Conservation (phyloP, 2,888 invertebrate genomes). For the Notocelia uddmanniana region DNA sequence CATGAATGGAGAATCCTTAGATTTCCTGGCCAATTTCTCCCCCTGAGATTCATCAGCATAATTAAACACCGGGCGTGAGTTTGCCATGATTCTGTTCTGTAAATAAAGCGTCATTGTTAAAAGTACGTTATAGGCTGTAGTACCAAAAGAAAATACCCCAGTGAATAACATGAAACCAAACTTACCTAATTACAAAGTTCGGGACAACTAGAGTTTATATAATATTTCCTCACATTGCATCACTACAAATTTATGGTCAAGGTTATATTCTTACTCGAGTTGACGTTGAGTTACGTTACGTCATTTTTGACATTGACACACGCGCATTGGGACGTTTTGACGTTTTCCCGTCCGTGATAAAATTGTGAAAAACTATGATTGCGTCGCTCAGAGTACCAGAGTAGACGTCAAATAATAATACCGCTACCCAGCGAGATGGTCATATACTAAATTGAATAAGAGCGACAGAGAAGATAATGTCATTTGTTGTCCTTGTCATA, state of each 20-base stretch:
- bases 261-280: conserved; percentile 19
- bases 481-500: too few species aligned
- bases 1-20: conserved; percentile 91
- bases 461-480: too few species aligned
- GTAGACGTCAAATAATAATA: too few species aligned
- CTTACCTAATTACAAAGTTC: conserved; percentile 41
- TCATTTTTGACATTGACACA: conserved; percentile 8
- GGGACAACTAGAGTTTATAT: conserved; percentile 63
- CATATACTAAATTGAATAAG: too few species aligned
- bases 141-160: background rate
- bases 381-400: too few species aligned
- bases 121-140: background rate
- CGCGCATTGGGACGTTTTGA: too few species aligned
- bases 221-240: conserved; percentile 72
- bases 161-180: background rate
- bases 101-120: conserved; percentile 26
- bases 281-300: background rate
- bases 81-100: conserved; percentile 66
- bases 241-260: conserved; percentile 52
- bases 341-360: too few species aligned
- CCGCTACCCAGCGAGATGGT: too few species aligned
- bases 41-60: conserved; percentile 85
- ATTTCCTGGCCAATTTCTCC: conserved; percentile 87
- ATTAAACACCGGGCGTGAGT: conserved; percentile 70
- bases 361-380: too few species aligned